Conservation (phyloP, 2,888 invertebrate species). For the Busseola fusca region DNA sequence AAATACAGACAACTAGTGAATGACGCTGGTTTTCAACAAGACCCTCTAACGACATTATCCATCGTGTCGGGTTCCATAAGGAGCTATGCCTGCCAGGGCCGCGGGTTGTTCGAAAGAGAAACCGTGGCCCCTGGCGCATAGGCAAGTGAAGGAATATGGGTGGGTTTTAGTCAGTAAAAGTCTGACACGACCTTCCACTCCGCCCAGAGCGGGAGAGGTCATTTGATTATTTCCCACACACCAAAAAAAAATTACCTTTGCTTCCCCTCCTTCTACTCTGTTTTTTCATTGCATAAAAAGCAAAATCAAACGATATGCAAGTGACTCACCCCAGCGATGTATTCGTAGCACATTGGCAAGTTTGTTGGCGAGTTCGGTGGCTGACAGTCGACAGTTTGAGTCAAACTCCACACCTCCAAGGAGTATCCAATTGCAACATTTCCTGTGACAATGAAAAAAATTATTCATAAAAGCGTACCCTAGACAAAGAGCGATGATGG, state of each 20-base stretch:
- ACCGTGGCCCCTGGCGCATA: too few species aligned
- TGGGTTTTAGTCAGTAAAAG: too few species aligned
- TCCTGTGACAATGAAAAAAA: slow-evolving; percentile 67
- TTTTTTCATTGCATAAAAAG: neutral
- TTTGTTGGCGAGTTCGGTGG: slow-evolving; percentile 45
- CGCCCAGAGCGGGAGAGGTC: too few species aligned
- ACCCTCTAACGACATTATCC: neutral
- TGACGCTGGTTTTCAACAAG: neutral
- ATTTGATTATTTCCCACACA: too few species aligned
- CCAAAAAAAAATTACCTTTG: too few species aligned
- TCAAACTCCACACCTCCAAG: slow-evolving; percentile 77
- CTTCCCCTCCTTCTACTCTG: neutral
- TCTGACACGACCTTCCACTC: too few species aligned
- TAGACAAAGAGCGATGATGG: neutral
- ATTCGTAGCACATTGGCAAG: slow-evolving; percentile 79
- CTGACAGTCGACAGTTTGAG: slow-evolving; percentile 77
- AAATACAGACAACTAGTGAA: neutral
- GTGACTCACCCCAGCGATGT: slow-evolving; percentile 80
- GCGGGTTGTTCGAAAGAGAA: too few species aligned
- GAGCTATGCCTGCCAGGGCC: too few species aligned
- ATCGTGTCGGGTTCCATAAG: too few species aligned
- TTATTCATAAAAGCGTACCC: neutral
- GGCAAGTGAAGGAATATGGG: too few species aligned
- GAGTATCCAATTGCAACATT: slow-evolving; percentile 78
- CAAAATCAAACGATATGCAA: neutral